Conservation (phyloP, 2,113 vertebrate species). For the Tychaedon coryphoeus region DNA sequence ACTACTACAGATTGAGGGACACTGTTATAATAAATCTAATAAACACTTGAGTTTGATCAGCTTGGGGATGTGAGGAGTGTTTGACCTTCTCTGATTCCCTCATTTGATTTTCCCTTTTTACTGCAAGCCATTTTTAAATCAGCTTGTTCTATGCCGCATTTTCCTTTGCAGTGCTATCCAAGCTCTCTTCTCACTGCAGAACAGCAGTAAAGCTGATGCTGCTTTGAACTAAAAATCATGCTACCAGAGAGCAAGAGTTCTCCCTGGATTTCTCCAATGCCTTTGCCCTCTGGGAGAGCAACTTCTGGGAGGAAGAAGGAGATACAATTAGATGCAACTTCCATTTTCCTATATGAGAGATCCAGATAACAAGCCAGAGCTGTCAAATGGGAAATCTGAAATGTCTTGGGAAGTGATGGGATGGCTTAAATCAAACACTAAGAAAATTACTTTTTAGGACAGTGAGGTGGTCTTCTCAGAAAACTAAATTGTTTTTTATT, state of each 20-base stretch:
- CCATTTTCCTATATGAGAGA: not conserved
- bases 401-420: not conserved
- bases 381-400: not conserved
- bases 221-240: not conserved
- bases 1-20: not conserved
- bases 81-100: slow-evolving; percentile 43
- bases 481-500: not conserved
- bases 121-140: slow-evolving; percentile 33
- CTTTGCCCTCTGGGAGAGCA: not conserved
- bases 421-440: not conserved
- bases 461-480: not conserved
- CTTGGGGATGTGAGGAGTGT: not conserved
- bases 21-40: not conserved
- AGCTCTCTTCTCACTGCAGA: not conserved
- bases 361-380: not conserved
- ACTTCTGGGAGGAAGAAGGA: not conserved
- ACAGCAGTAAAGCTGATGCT: not conserved
- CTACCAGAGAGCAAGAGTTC: not conserved
- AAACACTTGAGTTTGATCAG: slow-evolving; percentile 26
- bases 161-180: not conserved
- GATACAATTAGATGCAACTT: not conserved
- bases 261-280: not conserved
- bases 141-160: slow-evolving; percentile 18
- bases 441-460: not conserved
- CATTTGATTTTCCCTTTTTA: not conserved